Conservation (phyloP, 2,797 vertebrate species). For the Lemur catta region DNA sequence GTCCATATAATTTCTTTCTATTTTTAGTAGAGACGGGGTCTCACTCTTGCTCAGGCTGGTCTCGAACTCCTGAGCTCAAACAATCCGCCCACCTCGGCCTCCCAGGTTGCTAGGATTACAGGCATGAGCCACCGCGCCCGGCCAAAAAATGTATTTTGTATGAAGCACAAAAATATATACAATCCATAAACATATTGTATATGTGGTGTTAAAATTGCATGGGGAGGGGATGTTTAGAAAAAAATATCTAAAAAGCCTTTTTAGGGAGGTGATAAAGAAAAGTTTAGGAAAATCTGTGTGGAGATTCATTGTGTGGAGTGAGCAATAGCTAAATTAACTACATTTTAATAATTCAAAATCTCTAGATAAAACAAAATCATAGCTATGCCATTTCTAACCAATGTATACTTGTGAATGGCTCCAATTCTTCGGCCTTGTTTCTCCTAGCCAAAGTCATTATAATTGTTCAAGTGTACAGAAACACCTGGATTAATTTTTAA, state of each 20-base stretch:
- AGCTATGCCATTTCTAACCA: background rate
- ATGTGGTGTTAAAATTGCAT: conserved; percentile 26
- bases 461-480: conserved; percentile 30
- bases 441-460: conserved; percentile 29
- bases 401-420: background rate
- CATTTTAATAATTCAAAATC: background rate
- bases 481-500: background rate
- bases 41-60: no score
- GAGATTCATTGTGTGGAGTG: background rate
- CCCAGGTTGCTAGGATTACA: no score
- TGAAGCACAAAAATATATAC: background rate
- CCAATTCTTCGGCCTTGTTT: conserved; percentile 24
- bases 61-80: no score
- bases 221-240: background rate
- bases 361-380: background rate
- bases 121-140: no score
- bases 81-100: no score
- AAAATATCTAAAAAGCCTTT: background rate
- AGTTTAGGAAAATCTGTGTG: background rate
- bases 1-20: no score
- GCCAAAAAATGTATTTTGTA: background rate
- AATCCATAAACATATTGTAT: background rate
- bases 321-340: background rate
- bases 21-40: no score
- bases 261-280: conserved; percentile 14